Percentiles rank a stretch among this genome's conserved stretches.
phyloP scores from a whole-genome alignment of 2,113 vertebrate species.

The Edolisoma coerulescens region DNA sequence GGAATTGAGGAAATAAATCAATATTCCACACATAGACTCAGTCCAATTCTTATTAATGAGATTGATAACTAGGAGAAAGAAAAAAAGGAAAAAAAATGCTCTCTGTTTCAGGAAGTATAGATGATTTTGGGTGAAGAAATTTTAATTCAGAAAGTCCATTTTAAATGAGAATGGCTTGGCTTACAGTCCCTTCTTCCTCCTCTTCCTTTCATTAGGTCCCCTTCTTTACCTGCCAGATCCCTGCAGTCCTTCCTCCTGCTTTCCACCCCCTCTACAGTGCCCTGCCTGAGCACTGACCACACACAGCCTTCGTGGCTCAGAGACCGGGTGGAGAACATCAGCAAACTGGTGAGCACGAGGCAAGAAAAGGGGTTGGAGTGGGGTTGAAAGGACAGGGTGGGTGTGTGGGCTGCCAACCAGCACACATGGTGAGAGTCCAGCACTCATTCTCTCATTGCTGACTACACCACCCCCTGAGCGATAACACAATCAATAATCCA shows the following conservation, averaged over 20 bases:
- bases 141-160: neutral
- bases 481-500: neutral
- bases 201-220: neutral
- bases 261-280: neutral
- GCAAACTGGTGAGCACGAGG: neutral
- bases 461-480: neutral
- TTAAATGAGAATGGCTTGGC: neutral
- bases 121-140: neutral
- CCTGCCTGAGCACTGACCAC: neutral
- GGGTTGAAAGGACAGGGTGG: neutral
- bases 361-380: neutral
- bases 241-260: neutral
- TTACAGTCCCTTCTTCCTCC: neutral
- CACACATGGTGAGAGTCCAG: neutral
- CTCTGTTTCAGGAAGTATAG: neutral
- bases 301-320: neutral
- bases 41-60: neutral
- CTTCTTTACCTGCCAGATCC: neutral
- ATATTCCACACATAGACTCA: neutral
- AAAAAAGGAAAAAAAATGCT: neutral
- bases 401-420: neutral
- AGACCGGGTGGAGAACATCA: neutral
- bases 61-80: neutral
- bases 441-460: neutral
- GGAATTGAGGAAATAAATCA: neutral